A percentile compares a stretch with the other conserved stretches of the same genome.
Evolutionary conservation across 2,113 vertebrate genomes (phyloP).

Genomic region (Ailurus styani): DNA sequence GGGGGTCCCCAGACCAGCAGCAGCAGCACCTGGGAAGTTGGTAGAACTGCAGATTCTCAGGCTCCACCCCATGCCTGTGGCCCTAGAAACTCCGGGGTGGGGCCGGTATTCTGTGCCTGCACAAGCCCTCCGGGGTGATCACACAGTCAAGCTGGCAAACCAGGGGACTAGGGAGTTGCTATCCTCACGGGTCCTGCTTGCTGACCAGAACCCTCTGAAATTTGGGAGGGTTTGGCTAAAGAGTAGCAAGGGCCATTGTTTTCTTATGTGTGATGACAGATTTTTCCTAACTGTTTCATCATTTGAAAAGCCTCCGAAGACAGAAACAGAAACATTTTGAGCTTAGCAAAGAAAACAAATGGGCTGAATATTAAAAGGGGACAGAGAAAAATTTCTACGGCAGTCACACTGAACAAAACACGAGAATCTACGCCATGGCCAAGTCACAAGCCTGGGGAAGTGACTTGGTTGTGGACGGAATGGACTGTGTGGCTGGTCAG

Average conservation of each 20-base stretch:
- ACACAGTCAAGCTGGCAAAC: background rate
- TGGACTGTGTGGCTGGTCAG: background rate
- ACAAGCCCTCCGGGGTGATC: accelerated
- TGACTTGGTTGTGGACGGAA: background rate
- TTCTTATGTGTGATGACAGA: background rate
- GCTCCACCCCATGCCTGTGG: accelerated
- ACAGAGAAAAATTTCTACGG: background rate
- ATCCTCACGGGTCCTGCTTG: accelerated
- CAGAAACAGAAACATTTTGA: background rate
- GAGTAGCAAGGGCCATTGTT: background rate
- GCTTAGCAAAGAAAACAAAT: background rate
- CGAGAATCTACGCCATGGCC: background rate
- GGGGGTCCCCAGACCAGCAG: accelerated
- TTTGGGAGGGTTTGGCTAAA: background rate
- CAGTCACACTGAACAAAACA: background rate
- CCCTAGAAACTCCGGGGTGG: background rate
- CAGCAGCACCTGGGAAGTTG: background rate
- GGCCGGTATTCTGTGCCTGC: background rate
- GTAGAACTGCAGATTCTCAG: background rate
- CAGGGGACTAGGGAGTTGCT: background rate
- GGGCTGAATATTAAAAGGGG: background rate
- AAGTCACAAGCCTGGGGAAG: background rate
- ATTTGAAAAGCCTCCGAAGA: background rate
- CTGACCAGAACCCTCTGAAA: background rate
- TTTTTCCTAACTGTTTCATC: background rate